phyloP scores from a whole-genome alignment of 2,888 invertebrate genomes.

The Apamea monoglypha region DNA sequence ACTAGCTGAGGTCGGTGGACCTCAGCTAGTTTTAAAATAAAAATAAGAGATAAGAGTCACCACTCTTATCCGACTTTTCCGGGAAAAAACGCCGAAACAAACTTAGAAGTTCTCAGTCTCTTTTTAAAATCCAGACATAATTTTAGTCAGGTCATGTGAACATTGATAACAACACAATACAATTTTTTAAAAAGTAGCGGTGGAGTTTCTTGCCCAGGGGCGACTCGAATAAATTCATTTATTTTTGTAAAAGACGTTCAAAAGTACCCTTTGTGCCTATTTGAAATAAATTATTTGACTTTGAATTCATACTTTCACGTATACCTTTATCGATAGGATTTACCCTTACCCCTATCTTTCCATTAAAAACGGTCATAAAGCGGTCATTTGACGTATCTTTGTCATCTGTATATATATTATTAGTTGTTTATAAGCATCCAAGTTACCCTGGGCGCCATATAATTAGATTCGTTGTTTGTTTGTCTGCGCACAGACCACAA shows the following conservation, averaged over 20 bases:
- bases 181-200: no score
- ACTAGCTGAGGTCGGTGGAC: not conserved
- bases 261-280: no score
- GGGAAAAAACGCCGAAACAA: not conserved
- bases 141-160: not conserved
- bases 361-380: not conserved
- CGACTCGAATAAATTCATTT: no score
- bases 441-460: conserved; percentile 31
- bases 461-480: conserved; percentile 74
- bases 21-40: no score
- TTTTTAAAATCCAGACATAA: not conserved
- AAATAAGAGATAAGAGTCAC: no score
- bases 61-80: not conserved
- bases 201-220: no score
- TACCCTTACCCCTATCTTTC: not conserved
- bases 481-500: conserved; percentile 59
- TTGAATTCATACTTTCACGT: not conserved
- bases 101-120: not conserved
- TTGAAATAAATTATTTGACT: no score
- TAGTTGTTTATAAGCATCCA: conserved; percentile 2
- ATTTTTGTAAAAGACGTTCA: no score
- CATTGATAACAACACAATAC: not conserved
- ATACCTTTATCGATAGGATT: not conserved
- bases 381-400: not conserved
- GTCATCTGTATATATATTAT: not conserved